Conservation (phyloP, 2,888 invertebrate species). For the Augochlorella aurata region DNA sequence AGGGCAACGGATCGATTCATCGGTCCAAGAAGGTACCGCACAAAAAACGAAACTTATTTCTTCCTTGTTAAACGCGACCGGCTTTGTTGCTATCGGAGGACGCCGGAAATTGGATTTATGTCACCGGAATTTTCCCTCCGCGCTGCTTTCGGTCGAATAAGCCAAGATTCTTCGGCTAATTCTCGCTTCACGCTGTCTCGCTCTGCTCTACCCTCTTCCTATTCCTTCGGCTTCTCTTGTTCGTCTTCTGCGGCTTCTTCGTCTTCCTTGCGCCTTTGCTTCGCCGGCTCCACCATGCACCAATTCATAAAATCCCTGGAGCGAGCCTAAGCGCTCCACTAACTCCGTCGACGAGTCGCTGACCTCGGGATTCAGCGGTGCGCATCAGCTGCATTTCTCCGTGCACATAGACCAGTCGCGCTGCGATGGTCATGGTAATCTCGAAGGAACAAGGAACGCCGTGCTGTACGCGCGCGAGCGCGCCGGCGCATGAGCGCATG, state of each 20-base stretch:
- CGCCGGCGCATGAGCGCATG: not conserved
- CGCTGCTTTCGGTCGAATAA: conserved; percentile 16
- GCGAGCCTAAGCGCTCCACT: conserved; percentile 80
- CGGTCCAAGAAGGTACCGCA: not conserved
- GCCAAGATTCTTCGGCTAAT: conserved; percentile 37
- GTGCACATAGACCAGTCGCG: conserved; percentile 72
- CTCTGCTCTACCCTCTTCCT: not conserved
- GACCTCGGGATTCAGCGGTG: conserved; percentile 81
- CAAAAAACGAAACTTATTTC: not conserved
- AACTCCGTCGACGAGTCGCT: conserved; percentile 80
- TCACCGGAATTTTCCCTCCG: not conserved
- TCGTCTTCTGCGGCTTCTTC: conserved; percentile 25
- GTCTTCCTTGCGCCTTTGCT: conserved; percentile 40
- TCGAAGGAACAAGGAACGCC: conserved; percentile 56
- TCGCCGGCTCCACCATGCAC: conserved; percentile 68
- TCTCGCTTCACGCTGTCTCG: conserved; percentile 3
- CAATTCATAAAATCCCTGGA: conserved; percentile 78
- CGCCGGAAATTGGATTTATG: not conserved
- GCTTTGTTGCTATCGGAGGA: not conserved
- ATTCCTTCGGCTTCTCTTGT: conserved; percentile 29
- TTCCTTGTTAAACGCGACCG: conserved; percentile 2
- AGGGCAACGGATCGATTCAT: not conserved
- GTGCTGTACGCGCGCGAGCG: not conserved
- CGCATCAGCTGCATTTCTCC: conserved; percentile 79
- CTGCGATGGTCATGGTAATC: conserved; percentile 76